Conservation (phyloP, 2,113 vertebrate species). For the Paradisaea rubra region DNA sequence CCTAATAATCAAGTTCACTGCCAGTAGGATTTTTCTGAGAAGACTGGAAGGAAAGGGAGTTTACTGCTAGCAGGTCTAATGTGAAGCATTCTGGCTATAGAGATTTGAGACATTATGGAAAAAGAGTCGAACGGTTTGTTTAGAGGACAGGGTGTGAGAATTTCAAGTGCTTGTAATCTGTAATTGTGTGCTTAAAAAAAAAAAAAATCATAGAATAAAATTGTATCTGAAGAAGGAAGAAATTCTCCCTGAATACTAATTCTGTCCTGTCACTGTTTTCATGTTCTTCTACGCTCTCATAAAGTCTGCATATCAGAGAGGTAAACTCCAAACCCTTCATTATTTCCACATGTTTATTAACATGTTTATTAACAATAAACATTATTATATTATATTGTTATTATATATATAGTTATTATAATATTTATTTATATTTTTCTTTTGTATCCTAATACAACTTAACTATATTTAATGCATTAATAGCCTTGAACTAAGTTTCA, state of each 20-base stretch:
- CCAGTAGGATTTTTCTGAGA: background rate
- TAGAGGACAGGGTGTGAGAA: background rate
- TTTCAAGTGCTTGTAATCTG: background rate
- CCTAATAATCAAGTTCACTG: background rate
- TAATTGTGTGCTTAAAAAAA: background rate
- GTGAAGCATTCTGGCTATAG: background rate
- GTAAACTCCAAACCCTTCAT: background rate
- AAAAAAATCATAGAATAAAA: background rate
- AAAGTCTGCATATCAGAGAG: background rate
- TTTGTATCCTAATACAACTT: background rate
- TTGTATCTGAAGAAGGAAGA: background rate
- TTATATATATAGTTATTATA: too few relatives aligned
- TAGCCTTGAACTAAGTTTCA: background rate
- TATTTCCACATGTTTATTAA: background rate
- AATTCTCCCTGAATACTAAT: background rate
- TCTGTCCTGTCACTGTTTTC: background rate
- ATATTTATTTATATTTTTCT: background rate
- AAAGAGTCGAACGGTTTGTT: background rate
- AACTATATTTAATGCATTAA: background rate
- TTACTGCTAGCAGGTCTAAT: background rate
- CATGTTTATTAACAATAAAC: too few relatives aligned
- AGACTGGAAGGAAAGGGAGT: background rate
- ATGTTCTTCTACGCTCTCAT: background rate
- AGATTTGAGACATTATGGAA: background rate
- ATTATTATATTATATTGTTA: too few relatives aligned